phyloP scores from a whole-genome alignment of 2,888 invertebrate species.

The Drosophila pseudotakahashii region DNA sequence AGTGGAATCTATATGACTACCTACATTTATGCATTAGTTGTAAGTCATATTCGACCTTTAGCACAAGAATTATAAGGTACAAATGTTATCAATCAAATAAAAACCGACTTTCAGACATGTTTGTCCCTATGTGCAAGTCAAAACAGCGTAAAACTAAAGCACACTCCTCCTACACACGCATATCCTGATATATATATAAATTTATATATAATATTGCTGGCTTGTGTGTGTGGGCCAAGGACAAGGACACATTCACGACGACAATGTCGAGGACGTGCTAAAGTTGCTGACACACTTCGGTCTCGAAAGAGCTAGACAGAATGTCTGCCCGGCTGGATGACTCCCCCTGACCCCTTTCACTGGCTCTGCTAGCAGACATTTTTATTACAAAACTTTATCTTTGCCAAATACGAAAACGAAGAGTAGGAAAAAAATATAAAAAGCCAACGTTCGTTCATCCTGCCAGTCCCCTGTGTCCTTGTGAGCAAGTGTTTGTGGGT shows the following conservation, averaged over 20 bases:
- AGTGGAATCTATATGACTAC: too few relatives aligned
- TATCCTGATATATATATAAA: conserved; percentile 61
- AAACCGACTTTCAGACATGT: conserved; percentile 46
- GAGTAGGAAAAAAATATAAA: conserved; percentile 59
- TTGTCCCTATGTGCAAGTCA: conserved; percentile 58
- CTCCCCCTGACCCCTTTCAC: conserved; percentile 26
- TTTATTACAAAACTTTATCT: conserved; percentile 81
- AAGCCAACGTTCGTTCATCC: conserved; percentile 51
- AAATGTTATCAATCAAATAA: background rate
- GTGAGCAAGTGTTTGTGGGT: conserved; percentile 18
- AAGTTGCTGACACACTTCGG: conserved; percentile 80
- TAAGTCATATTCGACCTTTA: too few relatives aligned
- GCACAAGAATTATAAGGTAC: background rate
- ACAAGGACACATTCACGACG: conserved; percentile 75
- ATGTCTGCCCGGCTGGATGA: conserved; percentile 61
- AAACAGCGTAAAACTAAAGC: conserved; percentile 70
- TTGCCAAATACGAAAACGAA: conserved; percentile 74
- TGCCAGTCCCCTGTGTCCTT: conserved; percentile 13
- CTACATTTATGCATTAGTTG: too few relatives aligned
- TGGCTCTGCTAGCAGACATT: conserved; percentile 73
- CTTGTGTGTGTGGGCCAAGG: conserved; percentile 72
- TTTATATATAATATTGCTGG: conserved; percentile 21
- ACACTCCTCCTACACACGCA: conserved; percentile 12
- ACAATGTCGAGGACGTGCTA: conserved; percentile 65
- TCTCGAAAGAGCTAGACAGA: conserved; percentile 74